A percentile compares a stretch with the other conserved stretches of the same genome.
Evolutionary conservation across 2,113 vertebrate species (phyloP).

Genomic region (Vanacampus margaritifer): DNA sequence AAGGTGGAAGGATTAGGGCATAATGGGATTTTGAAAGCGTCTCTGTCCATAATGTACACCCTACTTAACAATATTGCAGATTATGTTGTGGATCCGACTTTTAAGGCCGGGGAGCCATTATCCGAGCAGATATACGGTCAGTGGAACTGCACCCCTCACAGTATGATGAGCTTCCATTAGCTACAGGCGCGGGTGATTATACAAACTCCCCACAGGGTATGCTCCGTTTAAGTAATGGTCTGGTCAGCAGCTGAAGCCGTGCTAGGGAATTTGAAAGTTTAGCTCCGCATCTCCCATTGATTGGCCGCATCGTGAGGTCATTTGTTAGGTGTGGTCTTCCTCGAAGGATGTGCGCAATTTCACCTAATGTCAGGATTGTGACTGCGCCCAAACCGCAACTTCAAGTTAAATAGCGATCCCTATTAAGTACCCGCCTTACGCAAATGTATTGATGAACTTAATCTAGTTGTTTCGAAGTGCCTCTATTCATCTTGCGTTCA

Average conservation of each 20-base stretch:
- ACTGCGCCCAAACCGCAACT: constrained; percentile 35
- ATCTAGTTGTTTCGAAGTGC: constrained; percentile 27
- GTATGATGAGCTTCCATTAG: constrained; percentile 76
- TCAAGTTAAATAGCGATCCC: constrained; percentile 24
- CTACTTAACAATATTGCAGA: constrained; percentile 79
- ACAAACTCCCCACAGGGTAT: constrained; percentile 62
- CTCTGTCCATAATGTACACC: constrained; percentile 75
- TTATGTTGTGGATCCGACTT: constrained; percentile 79
- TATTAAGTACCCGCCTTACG: constrained; percentile 35
- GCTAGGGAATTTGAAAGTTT: constrained; percentile 55
- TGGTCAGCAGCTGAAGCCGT: constrained; percentile 62
- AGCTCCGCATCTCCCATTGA: constrained; percentile 47
- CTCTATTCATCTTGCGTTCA: constrained; percentile 28
- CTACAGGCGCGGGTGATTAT: constrained; percentile 69
- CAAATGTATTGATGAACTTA: constrained; percentile 31
- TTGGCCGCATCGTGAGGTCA: constrained; percentile 36
- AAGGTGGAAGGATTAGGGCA: constrained; percentile 73
- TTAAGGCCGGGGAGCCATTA: constrained; percentile 79
- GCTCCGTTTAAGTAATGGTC: constrained; percentile 67
- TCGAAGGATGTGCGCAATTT: constrained; percentile 25
- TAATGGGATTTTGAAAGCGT: constrained; percentile 82
- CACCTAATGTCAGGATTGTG: constrained; percentile 14
- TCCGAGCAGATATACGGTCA: constrained; percentile 68
- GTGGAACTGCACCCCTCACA: constrained; percentile 67
- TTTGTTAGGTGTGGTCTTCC: constrained; percentile 19